phyloP scores from a whole-genome alignment of 2,113 vertebrate species.

The Hemichromis elongatus region DNA sequence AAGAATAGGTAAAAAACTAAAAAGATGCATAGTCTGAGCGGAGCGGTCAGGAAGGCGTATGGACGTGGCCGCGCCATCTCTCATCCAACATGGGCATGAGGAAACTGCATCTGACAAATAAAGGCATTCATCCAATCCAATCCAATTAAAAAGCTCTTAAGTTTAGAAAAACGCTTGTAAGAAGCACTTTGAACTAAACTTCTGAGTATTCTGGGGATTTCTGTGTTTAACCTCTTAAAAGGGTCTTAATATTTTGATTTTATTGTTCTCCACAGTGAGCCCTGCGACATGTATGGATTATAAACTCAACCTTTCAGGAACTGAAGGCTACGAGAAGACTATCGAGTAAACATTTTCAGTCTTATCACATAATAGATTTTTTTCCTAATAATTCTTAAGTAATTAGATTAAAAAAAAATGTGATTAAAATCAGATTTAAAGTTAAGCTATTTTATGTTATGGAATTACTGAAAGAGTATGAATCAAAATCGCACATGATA shows the following conservation, averaged over 20 bases:
- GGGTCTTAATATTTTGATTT: not conserved
- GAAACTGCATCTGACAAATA: too few relatives aligned
- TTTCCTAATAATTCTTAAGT: not conserved
- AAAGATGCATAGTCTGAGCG: too few relatives aligned
- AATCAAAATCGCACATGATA: not conserved
- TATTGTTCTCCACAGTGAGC: not conserved
- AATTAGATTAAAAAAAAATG: not conserved
- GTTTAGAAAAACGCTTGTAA: not conserved
- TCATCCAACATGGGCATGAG: too few relatives aligned
- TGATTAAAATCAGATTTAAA: too few relatives aligned
- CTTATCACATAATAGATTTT: not conserved
- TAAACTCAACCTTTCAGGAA: not conserved
- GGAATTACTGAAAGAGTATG: not conserved
- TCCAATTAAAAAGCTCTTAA: too few relatives aligned
- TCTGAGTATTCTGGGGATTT: not conserved
- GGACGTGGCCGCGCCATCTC: too few relatives aligned
- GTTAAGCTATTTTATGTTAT: not conserved
- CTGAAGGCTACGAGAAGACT: not conserved
- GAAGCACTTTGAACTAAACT: not conserved
- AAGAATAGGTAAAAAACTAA: too few relatives aligned
- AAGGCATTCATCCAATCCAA: too few relatives aligned
- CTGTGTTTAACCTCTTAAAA: not conserved
- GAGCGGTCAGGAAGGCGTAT: too few relatives aligned
- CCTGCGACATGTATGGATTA: not conserved
- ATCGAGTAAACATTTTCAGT: not conserved